phyloP scores from a whole-genome alignment of 2,113 vertebrate species.

The Myrmecophaga tridactyla region DNA sequence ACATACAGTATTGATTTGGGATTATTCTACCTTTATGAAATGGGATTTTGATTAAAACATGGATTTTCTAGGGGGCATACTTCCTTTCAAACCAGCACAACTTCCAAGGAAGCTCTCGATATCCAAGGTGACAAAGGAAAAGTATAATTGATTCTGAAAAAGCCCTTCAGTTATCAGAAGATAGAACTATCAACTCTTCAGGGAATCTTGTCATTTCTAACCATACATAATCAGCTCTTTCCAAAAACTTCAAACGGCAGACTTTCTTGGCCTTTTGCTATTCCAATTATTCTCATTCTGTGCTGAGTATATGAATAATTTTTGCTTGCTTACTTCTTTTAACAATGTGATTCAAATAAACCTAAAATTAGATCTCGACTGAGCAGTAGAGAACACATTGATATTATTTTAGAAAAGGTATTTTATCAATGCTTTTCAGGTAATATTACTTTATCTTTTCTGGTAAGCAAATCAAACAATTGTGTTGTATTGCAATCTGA shows the following conservation, averaged over 20 bases:
- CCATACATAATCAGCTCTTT: background rate
- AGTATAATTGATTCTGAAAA: background rate
- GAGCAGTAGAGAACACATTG: background rate
- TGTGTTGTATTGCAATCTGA: background rate
- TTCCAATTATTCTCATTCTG: background rate
- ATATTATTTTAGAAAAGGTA: background rate
- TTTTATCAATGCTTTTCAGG: background rate
- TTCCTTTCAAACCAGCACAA: no score
- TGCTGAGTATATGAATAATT: background rate
- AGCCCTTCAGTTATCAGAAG: background rate
- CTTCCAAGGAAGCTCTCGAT: no score
- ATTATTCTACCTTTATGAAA: no score
- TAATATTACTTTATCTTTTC: background rate
- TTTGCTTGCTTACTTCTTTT: background rate
- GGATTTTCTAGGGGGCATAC: no score
- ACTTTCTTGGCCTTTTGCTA: background rate
- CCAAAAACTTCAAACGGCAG: background rate
- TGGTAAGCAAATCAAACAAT: background rate
- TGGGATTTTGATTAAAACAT: no score
- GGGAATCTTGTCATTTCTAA: background rate
- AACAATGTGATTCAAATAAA: background rate
- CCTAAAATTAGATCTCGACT: background rate
- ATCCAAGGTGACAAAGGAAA: background rate
- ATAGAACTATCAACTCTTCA: background rate
- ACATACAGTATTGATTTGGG: no score